phyloP scores from a whole-genome alignment of 2,888 invertebrate genomes.

The Morpho achilles region DNA sequence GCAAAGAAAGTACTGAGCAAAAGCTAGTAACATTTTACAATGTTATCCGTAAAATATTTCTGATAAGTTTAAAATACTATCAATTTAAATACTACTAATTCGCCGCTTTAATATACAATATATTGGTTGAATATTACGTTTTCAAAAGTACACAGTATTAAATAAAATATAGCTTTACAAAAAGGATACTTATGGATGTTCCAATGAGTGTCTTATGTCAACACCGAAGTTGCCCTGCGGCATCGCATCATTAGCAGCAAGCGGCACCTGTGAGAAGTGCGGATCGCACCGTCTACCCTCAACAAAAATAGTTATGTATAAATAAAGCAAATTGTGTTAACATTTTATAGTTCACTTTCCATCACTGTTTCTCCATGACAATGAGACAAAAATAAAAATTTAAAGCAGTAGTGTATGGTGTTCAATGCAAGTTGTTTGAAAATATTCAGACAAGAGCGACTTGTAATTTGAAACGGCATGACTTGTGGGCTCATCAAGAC shows the following conservation, averaged over 20 bases:
- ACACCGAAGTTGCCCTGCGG: slow-evolving; percentile 41
- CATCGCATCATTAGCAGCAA: slow-evolving; percentile 55
- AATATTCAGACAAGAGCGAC: slow-evolving; percentile 37
- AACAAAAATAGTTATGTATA: slow-evolving; percentile 37
- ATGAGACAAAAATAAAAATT: not conserved
- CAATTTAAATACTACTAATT: too few species aligned
- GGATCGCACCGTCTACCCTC: slow-evolving; percentile 33
- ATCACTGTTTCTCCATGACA: slow-evolving; percentile 22
- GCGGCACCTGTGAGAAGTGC: slow-evolving; percentile 46
- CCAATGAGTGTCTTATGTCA: slow-evolving; percentile 45
- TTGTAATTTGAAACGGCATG: slow-evolving; percentile 56
- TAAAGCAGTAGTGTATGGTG: slow-evolving; percentile 32
- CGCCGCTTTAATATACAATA: not conserved
- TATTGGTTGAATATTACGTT: not conserved
- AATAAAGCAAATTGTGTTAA: slow-evolving; percentile 13
- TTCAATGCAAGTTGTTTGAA: slow-evolving; percentile 27
- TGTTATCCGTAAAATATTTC: too few species aligned
- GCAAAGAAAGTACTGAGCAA: too few species aligned
- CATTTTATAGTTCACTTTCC: slow-evolving; percentile 16
- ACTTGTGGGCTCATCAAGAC: slow-evolving; percentile 58
- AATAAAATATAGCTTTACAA: slow-evolving; percentile 31
- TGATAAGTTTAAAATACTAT: too few species aligned
- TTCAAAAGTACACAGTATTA: slow-evolving; percentile 15
- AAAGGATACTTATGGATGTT: slow-evolving; percentile 42
- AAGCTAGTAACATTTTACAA: too few species aligned